Conservation (phyloP, 2,113 vertebrate species). For the Pluvialis apricaria region DNA sequence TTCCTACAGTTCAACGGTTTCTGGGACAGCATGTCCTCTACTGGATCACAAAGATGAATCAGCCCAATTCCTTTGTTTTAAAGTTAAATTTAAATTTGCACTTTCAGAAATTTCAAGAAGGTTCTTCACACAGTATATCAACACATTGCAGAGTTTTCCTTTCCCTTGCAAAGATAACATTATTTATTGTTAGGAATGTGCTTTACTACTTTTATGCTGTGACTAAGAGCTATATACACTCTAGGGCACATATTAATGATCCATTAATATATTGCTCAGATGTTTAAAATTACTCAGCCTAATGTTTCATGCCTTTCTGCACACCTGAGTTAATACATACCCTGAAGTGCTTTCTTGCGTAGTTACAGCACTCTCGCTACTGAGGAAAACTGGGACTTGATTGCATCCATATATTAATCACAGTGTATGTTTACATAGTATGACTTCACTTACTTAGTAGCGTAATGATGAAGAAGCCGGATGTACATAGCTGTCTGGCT, state of each 20-base stretch:
- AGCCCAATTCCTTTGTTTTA: not conserved
- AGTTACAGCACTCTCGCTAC: not conserved
- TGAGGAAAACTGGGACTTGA: slow-evolving; percentile 8
- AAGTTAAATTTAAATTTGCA: not conserved
- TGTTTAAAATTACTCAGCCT: slow-evolving; percentile 37
- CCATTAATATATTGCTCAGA: slow-evolving; percentile 16
- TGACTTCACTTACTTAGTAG: slow-evolving; percentile 32
- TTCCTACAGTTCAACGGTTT: not conserved
- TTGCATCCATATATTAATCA: slow-evolving; percentile 44
- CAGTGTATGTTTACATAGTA: slow-evolving; percentile 20
- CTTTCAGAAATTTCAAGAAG: not conserved
- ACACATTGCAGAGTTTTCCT: not conserved
- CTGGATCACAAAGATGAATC: not conserved
- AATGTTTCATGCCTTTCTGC: slow-evolving; percentile 4
- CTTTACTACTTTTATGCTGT: not conserved
- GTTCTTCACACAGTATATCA: not conserved
- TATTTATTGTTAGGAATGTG: not conserved
- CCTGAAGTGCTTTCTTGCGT: not conserved
- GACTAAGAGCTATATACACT: not conserved
- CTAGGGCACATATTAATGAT: not conserved
- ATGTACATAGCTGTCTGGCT: slow-evolving; percentile 14
- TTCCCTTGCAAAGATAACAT: not conserved
- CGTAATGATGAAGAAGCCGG: not conserved
- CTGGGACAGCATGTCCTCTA: not conserved
- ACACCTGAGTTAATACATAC: slow-evolving; percentile 42